Conservation (phyloP, 2,797 vertebrate genomes). For the Etheostoma nigrum region DNA sequence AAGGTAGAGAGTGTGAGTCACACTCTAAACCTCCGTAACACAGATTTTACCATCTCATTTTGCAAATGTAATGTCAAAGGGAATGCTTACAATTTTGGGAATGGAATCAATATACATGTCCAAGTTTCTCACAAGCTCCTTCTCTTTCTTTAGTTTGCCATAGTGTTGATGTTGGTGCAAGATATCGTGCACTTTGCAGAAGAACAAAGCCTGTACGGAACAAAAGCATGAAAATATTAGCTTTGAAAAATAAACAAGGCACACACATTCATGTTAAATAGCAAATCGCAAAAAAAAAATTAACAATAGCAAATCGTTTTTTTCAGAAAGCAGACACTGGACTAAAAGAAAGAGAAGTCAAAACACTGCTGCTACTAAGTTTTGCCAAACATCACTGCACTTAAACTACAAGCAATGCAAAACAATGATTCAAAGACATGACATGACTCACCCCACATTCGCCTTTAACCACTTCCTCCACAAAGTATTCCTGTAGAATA, state of each 20-base stretch:
- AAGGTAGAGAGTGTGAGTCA: too few relatives aligned
- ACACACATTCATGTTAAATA: neutral
- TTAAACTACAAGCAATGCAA: neutral
- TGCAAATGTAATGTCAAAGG: neutral
- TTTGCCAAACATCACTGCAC: neutral
- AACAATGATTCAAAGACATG: neutral
- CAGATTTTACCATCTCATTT: neutral
- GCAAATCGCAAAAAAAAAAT: neutral
- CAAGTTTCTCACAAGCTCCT: conserved; percentile 27
- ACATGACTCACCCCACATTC: conserved; percentile 65
- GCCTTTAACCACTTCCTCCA: conserved; percentile 27
- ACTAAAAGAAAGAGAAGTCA: neutral
- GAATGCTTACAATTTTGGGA: conserved; percentile 8
- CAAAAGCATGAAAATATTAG: neutral
- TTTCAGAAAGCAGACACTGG: neutral
- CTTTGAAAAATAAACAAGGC: neutral
- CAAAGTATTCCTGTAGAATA: conserved; percentile 15
- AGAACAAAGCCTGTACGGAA: conserved; percentile 60
- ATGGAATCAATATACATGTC: accelerated
- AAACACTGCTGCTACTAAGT: neutral
- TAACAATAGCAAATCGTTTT: neutral
- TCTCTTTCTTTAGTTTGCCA: accelerated
- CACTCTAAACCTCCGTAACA: too few relatives aligned
- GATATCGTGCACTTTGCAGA: conserved; percentile 69
- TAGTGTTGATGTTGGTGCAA: neutral